Conservation (phyloP, 2,888 invertebrate species). For the Mechanitis messenoides region DNA sequence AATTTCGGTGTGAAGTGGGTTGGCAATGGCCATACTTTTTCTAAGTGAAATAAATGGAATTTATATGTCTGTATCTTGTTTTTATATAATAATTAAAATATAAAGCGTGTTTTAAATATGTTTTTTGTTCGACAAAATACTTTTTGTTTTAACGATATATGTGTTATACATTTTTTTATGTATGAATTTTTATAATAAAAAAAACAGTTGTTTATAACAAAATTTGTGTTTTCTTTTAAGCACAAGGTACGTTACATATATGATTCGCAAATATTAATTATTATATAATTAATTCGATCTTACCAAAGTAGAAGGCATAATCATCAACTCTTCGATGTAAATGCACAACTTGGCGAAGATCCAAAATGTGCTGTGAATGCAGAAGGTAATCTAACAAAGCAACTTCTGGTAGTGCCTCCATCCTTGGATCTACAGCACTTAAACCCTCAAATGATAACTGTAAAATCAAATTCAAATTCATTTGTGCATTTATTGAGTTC, state of each 20-base stretch:
- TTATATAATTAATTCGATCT: conserved; percentile 25
- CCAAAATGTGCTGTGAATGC: conserved; percentile 53
- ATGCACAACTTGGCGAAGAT: conserved; percentile 48
- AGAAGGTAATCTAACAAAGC: conserved; percentile 65
- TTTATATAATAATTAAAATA: no score
- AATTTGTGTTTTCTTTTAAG: no score
- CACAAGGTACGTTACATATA: no score
- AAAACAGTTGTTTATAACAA: no score
- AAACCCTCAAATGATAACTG: conserved; percentile 60
- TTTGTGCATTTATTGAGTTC: no score
- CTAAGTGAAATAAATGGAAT: conserved; percentile 32
- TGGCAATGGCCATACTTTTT: conserved; percentile 63
- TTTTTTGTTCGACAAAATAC: no score
- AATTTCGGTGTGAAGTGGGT: conserved; percentile 61
- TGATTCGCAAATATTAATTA: not conserved
- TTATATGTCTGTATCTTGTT: no score
- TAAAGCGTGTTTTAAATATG: no score
- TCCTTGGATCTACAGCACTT: conserved; percentile 57
- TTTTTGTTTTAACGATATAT: no score
- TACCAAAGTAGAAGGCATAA: conserved; percentile 61
- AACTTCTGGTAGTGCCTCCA: conserved; percentile 67
- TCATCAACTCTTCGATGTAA: conserved; percentile 66
- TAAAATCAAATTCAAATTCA: conserved; percentile 20
- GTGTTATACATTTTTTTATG: no score
- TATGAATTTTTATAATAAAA: no score